Evolutionary conservation across 2,113 vertebrate genomes (phyloP).

Genomic region (Ondatra zibethicus): DNA sequence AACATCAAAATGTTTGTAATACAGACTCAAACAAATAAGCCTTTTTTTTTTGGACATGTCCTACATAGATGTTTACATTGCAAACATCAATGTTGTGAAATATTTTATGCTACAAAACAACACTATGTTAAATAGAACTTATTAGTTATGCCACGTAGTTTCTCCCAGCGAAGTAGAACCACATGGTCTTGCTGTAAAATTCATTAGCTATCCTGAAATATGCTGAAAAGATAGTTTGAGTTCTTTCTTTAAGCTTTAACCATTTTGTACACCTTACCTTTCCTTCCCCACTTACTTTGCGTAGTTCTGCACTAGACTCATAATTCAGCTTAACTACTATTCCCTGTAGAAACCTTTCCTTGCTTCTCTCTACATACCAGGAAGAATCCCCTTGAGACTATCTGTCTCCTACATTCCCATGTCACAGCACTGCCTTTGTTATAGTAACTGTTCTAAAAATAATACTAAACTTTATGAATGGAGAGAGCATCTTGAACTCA

Average conservation of each 20-base stretch:
- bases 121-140: constrained; percentile 14
- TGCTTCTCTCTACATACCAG: too few relatives aligned
- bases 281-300: background rate
- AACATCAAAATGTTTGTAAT: constrained; percentile 70
- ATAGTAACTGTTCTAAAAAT: background rate
- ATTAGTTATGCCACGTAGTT: constrained; percentile 32
- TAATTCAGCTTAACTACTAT: background rate
- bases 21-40: constrained; percentile 64
- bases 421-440: background rate
- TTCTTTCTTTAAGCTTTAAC: background rate
- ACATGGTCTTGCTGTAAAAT: constrained; percentile 4
- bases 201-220: background rate
- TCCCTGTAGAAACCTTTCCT: background rate
- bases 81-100: background rate
- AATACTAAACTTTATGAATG: background rate
- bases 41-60: constrained; percentile 35
- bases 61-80: constrained; percentile 50
- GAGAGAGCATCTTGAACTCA: constrained; percentile 3
- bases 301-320: background rate
- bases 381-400: background rate
- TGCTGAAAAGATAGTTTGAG: background rate
- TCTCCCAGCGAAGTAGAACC: constrained; percentile 43
- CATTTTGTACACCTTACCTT: background rate
- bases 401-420: background rate
- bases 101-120: background rate